Evolutionary conservation across 2,888 invertebrate species (phyloP).

Genomic region (Clunio marinus): DNA sequence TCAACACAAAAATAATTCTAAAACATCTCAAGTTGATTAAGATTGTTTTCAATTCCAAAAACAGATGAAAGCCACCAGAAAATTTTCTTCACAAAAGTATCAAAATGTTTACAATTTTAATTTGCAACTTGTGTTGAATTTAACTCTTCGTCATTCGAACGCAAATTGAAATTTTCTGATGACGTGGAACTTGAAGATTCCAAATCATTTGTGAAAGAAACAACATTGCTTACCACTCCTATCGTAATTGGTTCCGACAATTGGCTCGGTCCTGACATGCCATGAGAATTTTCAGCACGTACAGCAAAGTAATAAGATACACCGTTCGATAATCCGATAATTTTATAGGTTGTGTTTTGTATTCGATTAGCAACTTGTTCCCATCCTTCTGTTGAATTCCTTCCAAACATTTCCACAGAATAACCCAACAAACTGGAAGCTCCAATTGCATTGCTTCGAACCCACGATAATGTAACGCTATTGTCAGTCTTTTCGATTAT

Average conservation of each 20-base stretch:
- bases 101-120: too few relatives aligned
- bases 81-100: too few relatives aligned
- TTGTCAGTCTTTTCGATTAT: slow-evolving; percentile 68
- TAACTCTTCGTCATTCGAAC: too few relatives aligned
- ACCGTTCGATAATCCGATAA: slow-evolving; percentile 67
- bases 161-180: background rate
- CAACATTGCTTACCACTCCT: slow-evolving; percentile 45
- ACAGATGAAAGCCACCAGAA: too few relatives aligned
- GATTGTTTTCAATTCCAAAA: too few relatives aligned
- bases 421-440: slow-evolving; percentile 79
- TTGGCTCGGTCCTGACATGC: slow-evolving; percentile 74
- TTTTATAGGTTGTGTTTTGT: slow-evolving; percentile 66
- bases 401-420: slow-evolving; percentile 69
- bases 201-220: background rate
- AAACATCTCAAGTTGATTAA: too few relatives aligned
- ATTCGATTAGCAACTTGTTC: slow-evolving; percentile 61
- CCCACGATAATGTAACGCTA: slow-evolving; percentile 77
- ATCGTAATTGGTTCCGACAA: slow-evolving; percentile 70
- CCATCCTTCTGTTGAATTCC: slow-evolving; percentile 55
- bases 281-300: slow-evolving; percentile 82
- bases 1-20: too few relatives aligned
- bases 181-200: background rate
- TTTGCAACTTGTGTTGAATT: too few relatives aligned
- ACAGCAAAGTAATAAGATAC: slow-evolving; percentile 84
- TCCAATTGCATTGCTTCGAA: slow-evolving; percentile 73